Conservation (phyloP, 2,797 vertebrate genomes). For the Acipenser oxyrinchus region DNA sequence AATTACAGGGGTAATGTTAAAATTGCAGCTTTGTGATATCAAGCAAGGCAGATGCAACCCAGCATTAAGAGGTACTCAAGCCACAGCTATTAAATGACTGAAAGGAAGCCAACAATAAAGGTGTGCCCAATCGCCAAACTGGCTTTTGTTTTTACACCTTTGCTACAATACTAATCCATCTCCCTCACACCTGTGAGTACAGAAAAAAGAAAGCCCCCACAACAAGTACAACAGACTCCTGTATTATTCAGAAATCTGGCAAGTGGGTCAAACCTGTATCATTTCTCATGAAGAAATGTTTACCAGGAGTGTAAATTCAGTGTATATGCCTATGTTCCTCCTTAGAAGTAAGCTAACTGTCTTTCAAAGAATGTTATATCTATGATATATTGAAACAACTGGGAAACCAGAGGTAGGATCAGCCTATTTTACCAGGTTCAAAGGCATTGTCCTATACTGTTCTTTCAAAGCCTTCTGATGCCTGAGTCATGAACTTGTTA, state of each 20-base stretch:
- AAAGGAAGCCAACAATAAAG: not conserved
- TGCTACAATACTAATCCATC: slow-evolving; percentile 5
- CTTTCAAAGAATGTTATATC: too few species aligned
- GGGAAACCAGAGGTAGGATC: too few species aligned
- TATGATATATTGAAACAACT: not conserved
- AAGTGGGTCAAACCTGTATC: not conserved
- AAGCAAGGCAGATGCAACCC: not conserved
- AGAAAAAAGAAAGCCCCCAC: not conserved
- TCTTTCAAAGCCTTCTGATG: not conserved
- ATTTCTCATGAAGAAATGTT: too few species aligned
- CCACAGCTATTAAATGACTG: not conserved
- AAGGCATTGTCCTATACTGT: too few species aligned
- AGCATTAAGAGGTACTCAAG: not conserved
- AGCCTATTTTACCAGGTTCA: too few species aligned
- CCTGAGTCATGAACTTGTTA: not conserved
- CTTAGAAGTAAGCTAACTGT: too few species aligned
- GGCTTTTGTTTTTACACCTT: slow-evolving; percentile 7
- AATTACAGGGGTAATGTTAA: slow-evolving; percentile 6
- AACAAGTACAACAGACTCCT: not conserved
- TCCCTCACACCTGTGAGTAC: not conserved
- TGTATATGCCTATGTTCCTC: too few species aligned
- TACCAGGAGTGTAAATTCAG: too few species aligned
- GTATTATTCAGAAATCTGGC: not conserved
- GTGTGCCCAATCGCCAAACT: not conserved
- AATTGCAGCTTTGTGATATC: not conserved